Conservation (phyloP, 2,113 vertebrate genomes). For the Centropus bengalensis region DNA sequence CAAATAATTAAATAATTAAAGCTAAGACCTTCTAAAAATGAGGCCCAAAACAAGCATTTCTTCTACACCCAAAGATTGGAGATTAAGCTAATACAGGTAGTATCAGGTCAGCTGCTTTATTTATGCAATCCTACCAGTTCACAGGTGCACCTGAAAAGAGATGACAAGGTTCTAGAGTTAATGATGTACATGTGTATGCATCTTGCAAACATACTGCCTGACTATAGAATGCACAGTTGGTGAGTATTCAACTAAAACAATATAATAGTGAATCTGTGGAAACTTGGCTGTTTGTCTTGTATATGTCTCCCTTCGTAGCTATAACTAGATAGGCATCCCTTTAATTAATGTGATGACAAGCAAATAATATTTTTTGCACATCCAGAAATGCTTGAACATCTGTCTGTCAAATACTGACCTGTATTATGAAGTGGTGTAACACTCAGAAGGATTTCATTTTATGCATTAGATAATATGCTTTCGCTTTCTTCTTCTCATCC, state of each 20-base stretch:
- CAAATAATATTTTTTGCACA: not conserved
- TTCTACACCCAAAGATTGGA: not conserved
- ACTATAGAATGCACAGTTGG: not conserved
- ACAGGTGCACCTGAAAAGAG: not conserved
- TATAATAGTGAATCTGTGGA: not conserved
- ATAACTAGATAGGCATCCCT: not conserved
- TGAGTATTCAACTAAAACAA: not conserved
- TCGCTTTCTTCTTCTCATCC: not conserved
- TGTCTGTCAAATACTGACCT: not conserved
- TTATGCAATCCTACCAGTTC: not conserved
- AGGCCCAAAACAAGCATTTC: not conserved
- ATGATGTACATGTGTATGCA: fast-evolving
- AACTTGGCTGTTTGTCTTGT: not conserved
- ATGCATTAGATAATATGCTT: not conserved
- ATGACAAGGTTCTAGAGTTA: fast-evolving
- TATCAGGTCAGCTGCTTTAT: not conserved
- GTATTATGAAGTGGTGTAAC: not conserved
- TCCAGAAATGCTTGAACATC: not conserved
- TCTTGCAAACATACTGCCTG: not conserved
- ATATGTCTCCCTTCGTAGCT: not conserved
- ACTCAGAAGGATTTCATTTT: not conserved
- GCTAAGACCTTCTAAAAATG: not conserved
- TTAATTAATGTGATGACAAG: not conserved
- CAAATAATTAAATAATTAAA: not conserved
- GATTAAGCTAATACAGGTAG: not conserved